phyloP scores from a whole-genome alignment of 2,797 vertebrate species.

The Carcharodon carcharias region DNA sequence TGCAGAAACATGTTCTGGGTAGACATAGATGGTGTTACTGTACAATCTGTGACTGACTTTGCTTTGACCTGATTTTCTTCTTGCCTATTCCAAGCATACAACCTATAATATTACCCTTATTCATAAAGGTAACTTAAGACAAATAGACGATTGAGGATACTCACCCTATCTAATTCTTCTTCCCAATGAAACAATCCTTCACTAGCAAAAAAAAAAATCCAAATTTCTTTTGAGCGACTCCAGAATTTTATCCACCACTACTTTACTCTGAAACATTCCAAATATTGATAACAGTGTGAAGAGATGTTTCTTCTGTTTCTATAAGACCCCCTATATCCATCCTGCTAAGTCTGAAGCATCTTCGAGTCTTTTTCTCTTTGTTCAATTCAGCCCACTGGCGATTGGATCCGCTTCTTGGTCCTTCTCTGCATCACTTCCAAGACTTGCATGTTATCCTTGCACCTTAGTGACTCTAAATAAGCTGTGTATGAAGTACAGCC shows the following conservation, averaged over 20 bases:
- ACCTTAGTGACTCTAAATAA: too few relatives aligned
- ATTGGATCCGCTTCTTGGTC: background rate
- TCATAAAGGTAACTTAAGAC: background rate
- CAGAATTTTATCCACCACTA: background rate
- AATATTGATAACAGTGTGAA: background rate
- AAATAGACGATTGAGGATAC: background rate
- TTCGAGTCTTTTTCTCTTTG: background rate
- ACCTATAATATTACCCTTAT: background rate
- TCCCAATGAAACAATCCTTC: background rate
- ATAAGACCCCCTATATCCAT: background rate
- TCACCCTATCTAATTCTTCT: background rate
- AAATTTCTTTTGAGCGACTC: background rate
- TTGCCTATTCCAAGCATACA: background rate
- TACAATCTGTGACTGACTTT: too few relatives aligned
- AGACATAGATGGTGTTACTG: background rate
- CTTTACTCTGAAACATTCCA: background rate
- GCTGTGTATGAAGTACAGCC: too few relatives aligned
- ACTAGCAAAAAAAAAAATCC: background rate
- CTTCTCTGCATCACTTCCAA: background rate
- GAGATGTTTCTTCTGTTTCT: background rate
- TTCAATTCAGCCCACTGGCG: background rate
- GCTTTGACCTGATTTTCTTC: background rate
- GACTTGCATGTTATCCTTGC: background rate
- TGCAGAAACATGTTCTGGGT: background rate
- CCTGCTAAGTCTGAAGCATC: background rate